Evolutionary conservation across 2,113 vertebrate species (phyloP).

Genomic region (Mus spicilegus): DNA sequence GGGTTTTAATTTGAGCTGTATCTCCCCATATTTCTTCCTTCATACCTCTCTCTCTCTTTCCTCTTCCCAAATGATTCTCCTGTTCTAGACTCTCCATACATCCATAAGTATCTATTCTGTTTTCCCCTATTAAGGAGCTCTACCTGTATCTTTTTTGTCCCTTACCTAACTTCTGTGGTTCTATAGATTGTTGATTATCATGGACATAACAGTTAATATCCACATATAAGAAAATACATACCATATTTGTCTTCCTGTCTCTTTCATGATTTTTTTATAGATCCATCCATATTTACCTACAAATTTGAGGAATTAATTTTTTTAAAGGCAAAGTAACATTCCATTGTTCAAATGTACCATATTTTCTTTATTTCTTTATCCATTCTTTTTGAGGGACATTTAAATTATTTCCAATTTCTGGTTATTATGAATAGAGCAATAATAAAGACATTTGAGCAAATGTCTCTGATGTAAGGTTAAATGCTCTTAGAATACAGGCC

Average conservation of each 20-base stretch:
- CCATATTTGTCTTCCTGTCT: neutral
- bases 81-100: neutral
- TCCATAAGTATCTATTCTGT: neutral
- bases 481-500: neutral
- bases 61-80: neutral
- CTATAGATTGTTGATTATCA: neutral
- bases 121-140: neutral
- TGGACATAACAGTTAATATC: neutral
- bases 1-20: neutral
- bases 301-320: neutral
- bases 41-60: neutral
- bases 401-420: neutral
- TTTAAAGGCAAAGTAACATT: neutral
- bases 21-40: neutral
- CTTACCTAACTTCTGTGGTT: neutral
- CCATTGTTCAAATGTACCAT: neutral
- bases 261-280: neutral
- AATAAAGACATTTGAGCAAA: neutral
- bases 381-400: neutral
- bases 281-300: neutral
- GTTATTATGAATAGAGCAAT: neutral
- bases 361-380: neutral
- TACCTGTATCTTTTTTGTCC: neutral
- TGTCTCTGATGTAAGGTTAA: neutral
- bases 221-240: neutral